phyloP scores from a whole-genome alignment of 2,113 vertebrate species.

The Rhinichthys klamathensis region DNA sequence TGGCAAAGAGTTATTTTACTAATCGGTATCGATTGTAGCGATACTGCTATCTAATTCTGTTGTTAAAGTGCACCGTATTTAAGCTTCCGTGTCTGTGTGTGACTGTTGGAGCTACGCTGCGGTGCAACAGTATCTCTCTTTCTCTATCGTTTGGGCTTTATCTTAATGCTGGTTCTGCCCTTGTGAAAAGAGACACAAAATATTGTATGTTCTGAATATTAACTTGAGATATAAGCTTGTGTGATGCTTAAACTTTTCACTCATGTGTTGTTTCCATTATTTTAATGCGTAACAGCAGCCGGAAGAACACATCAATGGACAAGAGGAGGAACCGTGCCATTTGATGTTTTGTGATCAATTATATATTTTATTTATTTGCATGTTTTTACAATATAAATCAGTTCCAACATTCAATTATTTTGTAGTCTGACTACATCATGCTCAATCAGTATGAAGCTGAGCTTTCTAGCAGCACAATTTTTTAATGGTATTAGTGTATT shows the following conservation, averaged over 20 bases:
- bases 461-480: neutral
- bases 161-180: neutral
- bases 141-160: conserved; percentile 9
- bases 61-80: conserved; percentile 10
- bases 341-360: neutral
- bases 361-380: neutral
- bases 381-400: neutral
- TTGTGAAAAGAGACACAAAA: conserved; percentile 21
- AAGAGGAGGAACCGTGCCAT: neutral
- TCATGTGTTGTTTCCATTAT: neutral
- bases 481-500: neutral
- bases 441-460: neutral
- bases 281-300: neutral
- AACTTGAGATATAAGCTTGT: neutral
- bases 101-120: conserved; percentile 25
- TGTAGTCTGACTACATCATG: neutral
- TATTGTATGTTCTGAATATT: neutral
- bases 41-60: neutral
- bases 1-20: neutral
- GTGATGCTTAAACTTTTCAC: neutral
- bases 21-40: too few species aligned
- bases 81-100: conserved; percentile 31
- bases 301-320: neutral
- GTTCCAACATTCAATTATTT: neutral
- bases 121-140: conserved; percentile 34